Evolutionary conservation across 2,113 vertebrate genomes (phyloP).

Genomic region (Recurvirostra avosetta): DNA sequence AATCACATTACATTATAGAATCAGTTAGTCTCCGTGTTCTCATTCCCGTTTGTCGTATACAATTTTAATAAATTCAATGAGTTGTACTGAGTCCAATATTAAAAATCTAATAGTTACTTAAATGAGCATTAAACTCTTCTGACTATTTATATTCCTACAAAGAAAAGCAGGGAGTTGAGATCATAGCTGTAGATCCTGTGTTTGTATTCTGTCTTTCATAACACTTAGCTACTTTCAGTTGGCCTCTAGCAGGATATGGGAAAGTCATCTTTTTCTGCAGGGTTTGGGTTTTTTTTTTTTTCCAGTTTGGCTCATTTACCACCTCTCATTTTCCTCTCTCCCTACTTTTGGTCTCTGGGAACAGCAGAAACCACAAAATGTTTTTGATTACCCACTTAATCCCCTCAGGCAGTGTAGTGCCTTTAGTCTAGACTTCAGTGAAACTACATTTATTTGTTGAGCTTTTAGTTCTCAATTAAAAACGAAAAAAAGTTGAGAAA

Average conservation of each 20-base stretch:
- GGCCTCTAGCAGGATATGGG: not conserved
- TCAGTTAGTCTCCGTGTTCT: not conserved
- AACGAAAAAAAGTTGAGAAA: not conserved
- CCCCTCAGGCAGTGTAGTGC: not conserved
- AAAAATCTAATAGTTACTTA: not conserved
- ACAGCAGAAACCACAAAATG: conserved; percentile 38
- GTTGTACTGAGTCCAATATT: not conserved
- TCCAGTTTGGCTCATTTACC: not conserved
- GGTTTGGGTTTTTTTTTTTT: not conserved
- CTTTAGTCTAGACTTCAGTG: conserved; percentile 37
- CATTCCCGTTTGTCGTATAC: not conserved
- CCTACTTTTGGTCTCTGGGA: conserved; percentile 23
- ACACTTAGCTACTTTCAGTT: not conserved
- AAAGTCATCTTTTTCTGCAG: not conserved
- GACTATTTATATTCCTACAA: not conserved
- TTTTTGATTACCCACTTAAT: conserved; percentile 44
- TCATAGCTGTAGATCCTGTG: not conserved
- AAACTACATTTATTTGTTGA: conserved; percentile 23
- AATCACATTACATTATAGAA: not conserved
- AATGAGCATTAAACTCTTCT: not conserved
- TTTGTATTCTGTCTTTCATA: not conserved
- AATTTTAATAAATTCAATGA: not conserved
- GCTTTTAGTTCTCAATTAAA: not conserved
- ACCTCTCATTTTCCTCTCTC: not conserved
- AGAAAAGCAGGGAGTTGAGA: not conserved